Evolutionary conservation across 1,140 invertebrate genomes (phyloP), one percentile per base, ranked within the genome.

Genomic region (Drosophila subpulchrella): DNA sequence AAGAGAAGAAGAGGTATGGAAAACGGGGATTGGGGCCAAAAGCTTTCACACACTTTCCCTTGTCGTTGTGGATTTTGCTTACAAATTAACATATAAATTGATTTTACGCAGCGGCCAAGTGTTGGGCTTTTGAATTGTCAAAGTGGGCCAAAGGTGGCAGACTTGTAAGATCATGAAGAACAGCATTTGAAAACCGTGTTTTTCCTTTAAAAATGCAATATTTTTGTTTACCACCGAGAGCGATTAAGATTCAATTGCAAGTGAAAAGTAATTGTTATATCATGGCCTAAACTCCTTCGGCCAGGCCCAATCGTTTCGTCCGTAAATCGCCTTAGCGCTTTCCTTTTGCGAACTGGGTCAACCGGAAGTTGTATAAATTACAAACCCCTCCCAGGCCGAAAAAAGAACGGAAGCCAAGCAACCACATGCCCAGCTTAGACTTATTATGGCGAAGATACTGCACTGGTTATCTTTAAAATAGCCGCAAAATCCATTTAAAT

Each of bases 51-150:
- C 82, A 51, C 68, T 51, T 48, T 72, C 50, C 57, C 41, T n/a
- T 17, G 47, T 36, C 54, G 44, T 58, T 75, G 48, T 74, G 76
- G 81, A 78, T 65, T 84, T 89, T 81, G 62, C 73, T 78, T 68
- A 81, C 81, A 78, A 89, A 89, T 89, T 89, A 89, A 89, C 84
- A 89, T 89, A 89, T 89, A 89, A 89, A 89, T 89, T 89, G 84
- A 89, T 89, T 89, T 89, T 90, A 65, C 42, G 62, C 66, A 58
- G 54, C 36, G 51, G 50, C 77, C 89, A 83, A 84, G 80, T 81
- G 80, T 84, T 84, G 61, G 66, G 66, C 66, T 65, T 71, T 55
- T 81, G 74, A 56, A 81, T 77, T 88, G 75, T 73, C 75, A 79
- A 77, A 70, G 73, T 74, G 39, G 20, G 34, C 36, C 70, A 76